phyloP scores from a whole-genome alignment of 2,113 vertebrate species.

The Axis porcinus region DNA sequence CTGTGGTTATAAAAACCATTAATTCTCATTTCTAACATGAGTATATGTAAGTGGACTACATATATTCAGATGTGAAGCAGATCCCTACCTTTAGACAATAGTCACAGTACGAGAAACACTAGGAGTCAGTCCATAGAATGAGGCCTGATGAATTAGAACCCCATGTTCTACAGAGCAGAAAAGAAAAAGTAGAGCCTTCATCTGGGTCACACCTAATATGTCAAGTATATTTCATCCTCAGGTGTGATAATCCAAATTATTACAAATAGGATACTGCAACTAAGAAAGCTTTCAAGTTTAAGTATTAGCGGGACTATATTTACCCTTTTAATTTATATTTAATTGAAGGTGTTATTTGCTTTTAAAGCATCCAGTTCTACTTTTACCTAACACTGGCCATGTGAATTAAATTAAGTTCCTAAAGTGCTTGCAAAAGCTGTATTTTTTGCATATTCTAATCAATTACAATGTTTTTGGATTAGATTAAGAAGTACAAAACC shows the following conservation, averaged over 20 bases:
- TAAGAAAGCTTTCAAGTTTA: background rate
- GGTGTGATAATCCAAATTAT: background rate
- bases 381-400: background rate
- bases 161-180: background rate
- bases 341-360: background rate
- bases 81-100: conserved; percentile 45
- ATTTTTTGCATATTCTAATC: background rate
- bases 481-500: background rate
- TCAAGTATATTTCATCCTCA: background rate
- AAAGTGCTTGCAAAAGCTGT: background rate
- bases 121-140: background rate
- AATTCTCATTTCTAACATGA: conserved; percentile 71
- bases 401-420: background rate
- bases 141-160: background rate
- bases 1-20: conserved; percentile 67
- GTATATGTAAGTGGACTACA: conserved; percentile 47
- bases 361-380: background rate
- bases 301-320: background rate
- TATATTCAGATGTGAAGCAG: conserved; percentile 56
- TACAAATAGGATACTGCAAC: background rate
- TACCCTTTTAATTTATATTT: background rate
- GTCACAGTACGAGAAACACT: background rate
- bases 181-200: conserved; percentile 21
- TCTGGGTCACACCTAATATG: background rate
- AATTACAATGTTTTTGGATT: background rate